Evolutionary conservation across 2,113 vertebrate species (phyloP).

Genomic region (Plecotus auritus): DNA sequence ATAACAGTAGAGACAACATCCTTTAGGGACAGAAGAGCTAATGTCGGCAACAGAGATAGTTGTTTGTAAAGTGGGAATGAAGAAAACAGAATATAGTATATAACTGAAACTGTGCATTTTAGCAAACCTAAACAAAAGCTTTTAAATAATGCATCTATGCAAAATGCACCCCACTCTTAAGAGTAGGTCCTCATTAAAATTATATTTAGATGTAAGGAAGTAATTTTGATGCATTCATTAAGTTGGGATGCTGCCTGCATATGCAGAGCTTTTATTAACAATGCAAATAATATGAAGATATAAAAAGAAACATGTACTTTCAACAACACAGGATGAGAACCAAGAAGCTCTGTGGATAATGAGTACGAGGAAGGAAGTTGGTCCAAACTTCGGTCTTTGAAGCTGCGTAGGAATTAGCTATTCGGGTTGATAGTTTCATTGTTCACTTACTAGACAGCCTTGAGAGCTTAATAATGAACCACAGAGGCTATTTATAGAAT

Average conservation of each 20-base stretch:
- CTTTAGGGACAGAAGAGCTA: neutral
- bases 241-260: neutral
- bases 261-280: neutral
- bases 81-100: neutral
- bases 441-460: conserved; percentile 47
- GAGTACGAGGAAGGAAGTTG: neutral
- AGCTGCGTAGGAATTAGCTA: neutral
- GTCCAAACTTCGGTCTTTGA: neutral
- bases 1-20: neutral
- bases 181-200: neutral
- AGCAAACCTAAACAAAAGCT: neutral
- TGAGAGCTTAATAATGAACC: conserved; percentile 54
- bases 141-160: neutral
- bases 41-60: neutral
- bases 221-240: neutral
- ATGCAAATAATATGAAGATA: neutral
- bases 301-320: neutral
- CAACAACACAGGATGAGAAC: neutral
- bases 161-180: neutral
- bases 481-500: conserved; percentile 78
- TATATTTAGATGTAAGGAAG: neutral
- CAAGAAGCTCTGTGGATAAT: neutral
- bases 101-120: neutral
- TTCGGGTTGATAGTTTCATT: neutral
- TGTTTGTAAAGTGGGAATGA: neutral